A percentile compares a stretch with the other conserved stretches of the same genome.
These are phyloP conservation scores for Drosophila truncata DNA, from an alignment of 1,140 invertebrate genomes.

Conservation along the genomic window DNA sequence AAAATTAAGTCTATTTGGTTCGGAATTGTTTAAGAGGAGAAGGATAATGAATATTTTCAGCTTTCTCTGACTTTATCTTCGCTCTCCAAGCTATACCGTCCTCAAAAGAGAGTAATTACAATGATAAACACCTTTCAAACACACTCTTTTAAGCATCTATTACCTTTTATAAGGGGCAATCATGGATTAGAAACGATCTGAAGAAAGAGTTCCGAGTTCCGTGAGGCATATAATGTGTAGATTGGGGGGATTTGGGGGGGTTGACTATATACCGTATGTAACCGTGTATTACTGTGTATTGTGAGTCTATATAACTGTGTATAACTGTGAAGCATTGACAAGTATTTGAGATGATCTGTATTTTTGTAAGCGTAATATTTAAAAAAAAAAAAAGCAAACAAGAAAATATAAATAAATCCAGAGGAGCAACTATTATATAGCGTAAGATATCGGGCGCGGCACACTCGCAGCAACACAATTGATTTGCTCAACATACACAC, in stretches of 20 bases:
- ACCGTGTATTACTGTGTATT: constrained; percentile 57
- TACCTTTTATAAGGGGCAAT: background rate
- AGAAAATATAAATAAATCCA: constrained; percentile 18
- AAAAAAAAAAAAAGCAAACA: constrained; percentile 37
- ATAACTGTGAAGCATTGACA: constrained; percentile 77
- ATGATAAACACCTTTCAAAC: background rate
- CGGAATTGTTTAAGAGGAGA: no score
- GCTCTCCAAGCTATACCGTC: background rate
- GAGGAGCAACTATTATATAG: constrained; percentile 52
- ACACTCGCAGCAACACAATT: constrained; percentile 49
- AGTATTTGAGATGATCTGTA: constrained; percentile 82
- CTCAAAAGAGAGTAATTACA: background rate
- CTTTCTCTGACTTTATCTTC: background rate
- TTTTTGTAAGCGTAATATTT: constrained; percentile 82
- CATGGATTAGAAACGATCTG: background rate
- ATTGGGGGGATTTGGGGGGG: background rate
- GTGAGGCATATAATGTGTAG: background rate
- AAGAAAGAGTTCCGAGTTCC: constrained; percentile 8
- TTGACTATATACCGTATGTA: constrained; percentile 48
- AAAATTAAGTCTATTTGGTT: background rate
- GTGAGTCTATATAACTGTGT: constrained; percentile 71
- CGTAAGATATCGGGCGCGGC: constrained; percentile 43
- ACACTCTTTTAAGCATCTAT: background rate
- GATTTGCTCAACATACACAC: constrained; percentile 67
- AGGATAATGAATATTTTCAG: background rate